phyloP scores from a whole-genome alignment of 2,888 invertebrate species.

The Drosophila putrida region DNA sequence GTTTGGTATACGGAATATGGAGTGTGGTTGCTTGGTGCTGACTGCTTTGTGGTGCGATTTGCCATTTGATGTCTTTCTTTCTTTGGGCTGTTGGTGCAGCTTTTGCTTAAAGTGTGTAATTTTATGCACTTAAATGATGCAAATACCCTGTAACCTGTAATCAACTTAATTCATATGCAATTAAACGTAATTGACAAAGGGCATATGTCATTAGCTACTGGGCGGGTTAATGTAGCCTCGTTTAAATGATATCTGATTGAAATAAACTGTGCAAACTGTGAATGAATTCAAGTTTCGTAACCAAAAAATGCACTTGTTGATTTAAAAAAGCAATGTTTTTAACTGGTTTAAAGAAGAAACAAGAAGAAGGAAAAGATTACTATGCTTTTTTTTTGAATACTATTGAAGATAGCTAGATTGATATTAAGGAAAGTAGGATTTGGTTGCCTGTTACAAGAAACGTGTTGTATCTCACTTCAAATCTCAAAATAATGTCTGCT shows the following conservation, averaged over 20 bases:
- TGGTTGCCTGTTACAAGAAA: not conserved
- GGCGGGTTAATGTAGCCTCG: conserved; percentile 5
- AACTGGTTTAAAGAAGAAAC: not conserved
- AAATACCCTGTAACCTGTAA: conserved; percentile 45
- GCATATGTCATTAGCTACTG: conserved; percentile 24
- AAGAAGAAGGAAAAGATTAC: not conserved
- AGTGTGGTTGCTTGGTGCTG: conserved; percentile 3
- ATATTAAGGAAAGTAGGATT: not conserved
- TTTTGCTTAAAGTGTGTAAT: conserved; percentile 45
- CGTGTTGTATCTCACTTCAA: not conserved
- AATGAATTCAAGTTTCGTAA: not conserved
- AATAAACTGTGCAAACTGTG: not conserved
- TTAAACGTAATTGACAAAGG: conserved; percentile 24
- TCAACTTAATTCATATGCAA: conserved; percentile 35
- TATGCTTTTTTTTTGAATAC: not conserved
- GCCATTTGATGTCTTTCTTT: conserved; percentile 54
- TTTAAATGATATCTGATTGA: conserved; percentile 5
- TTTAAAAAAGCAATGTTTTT: too few relatives aligned
- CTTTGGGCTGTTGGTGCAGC: conserved; percentile 38
- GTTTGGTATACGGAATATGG: conserved; percentile 20
- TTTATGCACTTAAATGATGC: conserved; percentile 50
- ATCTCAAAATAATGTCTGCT: too few relatives aligned
- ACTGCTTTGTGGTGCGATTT: conserved; percentile 16
- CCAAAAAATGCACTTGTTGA: not conserved
- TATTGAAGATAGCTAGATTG: not conserved